A percentile compares a stretch with the other conserved stretches of the same genome.
Evolutionary conservation across 53 echinoderm and acorn worm genomes (phyloP).

Genomic region (Patiria pectinifera): DNA sequence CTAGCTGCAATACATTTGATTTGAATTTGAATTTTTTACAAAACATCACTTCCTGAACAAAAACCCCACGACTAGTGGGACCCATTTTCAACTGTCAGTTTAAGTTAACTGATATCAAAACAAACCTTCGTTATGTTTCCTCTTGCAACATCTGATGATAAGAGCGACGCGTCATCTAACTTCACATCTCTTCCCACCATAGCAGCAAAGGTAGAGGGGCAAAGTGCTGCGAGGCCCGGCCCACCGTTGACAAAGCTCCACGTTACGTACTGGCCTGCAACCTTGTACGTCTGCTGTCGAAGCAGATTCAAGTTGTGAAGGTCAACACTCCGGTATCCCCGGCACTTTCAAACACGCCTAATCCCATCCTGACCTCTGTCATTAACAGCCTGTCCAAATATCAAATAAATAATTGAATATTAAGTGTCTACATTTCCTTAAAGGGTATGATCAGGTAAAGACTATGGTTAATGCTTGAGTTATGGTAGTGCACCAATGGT

Average conservation of each 20-base stretch:
- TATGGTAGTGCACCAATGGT: too few relatives aligned
- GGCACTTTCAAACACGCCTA: neutral
- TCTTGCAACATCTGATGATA: too few relatives aligned
- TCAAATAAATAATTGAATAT: neutral
- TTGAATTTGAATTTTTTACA: too few relatives aligned
- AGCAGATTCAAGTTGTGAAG: conserved; percentile 8
- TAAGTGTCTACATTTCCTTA: neutral
- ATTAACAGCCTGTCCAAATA: neutral
- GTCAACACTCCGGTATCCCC: neutral
- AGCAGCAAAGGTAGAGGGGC: neutral
- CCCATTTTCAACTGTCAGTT: too few relatives aligned
- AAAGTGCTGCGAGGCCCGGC: neutral
- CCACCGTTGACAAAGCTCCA: conserved; percentile 21
- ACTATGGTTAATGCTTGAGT: neutral
- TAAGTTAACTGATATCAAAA: too few relatives aligned
- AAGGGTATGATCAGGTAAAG: neutral
- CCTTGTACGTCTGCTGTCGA: conserved; percentile 3
- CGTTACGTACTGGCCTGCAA: conserved; percentile 14
- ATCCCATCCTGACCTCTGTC: neutral
- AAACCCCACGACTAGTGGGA: too few relatives aligned
- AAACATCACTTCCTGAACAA: too few relatives aligned
- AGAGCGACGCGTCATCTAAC: too few relatives aligned
- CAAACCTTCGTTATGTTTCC: too few relatives aligned
- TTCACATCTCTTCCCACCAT: neutral
- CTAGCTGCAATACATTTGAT: too few relatives aligned